Percentiles rank a stretch among this genome's conserved stretches.
phyloP scores from a whole-genome alignment of 92 coral and sea anemone species.

The Metridium senile region DNA sequence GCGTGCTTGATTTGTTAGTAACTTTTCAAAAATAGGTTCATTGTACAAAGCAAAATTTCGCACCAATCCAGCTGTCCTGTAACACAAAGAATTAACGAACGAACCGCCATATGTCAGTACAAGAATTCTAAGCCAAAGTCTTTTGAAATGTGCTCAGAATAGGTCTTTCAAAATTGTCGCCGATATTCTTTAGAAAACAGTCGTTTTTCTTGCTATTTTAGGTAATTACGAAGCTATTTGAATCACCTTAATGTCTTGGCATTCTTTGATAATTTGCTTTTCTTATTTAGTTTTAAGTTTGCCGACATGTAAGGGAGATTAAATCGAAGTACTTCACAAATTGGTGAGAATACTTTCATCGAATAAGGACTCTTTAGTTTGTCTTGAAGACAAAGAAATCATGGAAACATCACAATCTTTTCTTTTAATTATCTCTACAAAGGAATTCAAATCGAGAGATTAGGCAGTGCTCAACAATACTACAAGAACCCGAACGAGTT shows the following conservation, averaged over 20 bases:
- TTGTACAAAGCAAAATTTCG: not conserved
- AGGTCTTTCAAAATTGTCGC: not conserved
- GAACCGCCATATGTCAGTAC: not conserved
- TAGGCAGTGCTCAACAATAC: not conserved
- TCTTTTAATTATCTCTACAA: not conserved
- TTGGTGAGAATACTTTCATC: conserved; percentile 7
- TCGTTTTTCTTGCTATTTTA: not conserved
- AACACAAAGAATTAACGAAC: not conserved
- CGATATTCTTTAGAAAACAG: not conserved
- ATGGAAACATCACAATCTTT: not conserved
- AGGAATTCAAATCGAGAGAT: not conserved
- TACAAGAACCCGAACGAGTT: not conserved
- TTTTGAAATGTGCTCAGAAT: not conserved
- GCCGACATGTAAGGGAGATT: not conserved
- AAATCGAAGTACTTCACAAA: conserved; percentile 22
- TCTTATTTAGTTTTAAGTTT: not conserved
- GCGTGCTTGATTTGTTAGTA: conserved; percentile 15
- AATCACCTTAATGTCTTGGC: not conserved
- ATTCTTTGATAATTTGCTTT: conserved; percentile 22
- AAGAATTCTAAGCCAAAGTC: not conserved
- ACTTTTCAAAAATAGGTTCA: not conserved
- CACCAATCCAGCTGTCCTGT: not conserved
- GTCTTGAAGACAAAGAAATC: not conserved
- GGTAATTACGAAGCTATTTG: not conserved
- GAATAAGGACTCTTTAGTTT: not conserved